Base-by-base conservation (phyloP, 2,888 invertebrate species). In the Stenchaetothrips biformis region DNA sequence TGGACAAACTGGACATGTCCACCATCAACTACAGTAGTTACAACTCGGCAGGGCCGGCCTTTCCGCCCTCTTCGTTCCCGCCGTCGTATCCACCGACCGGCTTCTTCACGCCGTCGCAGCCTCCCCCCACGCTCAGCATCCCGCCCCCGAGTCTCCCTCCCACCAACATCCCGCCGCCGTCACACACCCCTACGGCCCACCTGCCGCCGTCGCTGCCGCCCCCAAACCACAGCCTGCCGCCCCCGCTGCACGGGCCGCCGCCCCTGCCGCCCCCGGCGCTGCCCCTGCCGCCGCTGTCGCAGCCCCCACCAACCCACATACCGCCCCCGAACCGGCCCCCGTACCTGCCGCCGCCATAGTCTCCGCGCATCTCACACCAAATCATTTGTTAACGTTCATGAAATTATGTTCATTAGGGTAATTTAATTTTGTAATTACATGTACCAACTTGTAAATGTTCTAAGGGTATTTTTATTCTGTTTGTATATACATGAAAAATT, bases 201-300 rank as follows among this genome's bases (percentile, higher is more conserved):
- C 78, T 80, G n/a, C 67, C 80, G 67, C 78, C 82, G 18, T 67
- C 80, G 25, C 78, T 49, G 37, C n/a, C 79, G n/a, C 21, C 67
- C 3, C 49, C 78, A 53, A 48, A 67, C 74, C 78, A 47, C 53
- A 77, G 49, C 67, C 67, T 13, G n/a, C 79, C 16, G 47, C 77
- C 25, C 80, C 79, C 62, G 81, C 48, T 11, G 81, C 79, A 48
- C 79, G n/a, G n/a, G 77, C 82, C 80, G 80, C 21, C 49, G 78
- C 62, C 49, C 78, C 21, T 82, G n/a, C 82, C 21, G 82, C 82
- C 9, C 78, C 82, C 83, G 79, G 81, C 82, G 78, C 80, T 80
- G 78, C 80, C 79, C 48, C 81, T 79, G 79, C 82, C 77, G 47
- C 82, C 59, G 7, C 79, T 81, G 8, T 80, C 81, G 2, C 80